A percentile compares a stretch with the other conserved stretches of the same genome.
Conservation (phyloP, 2,888 invertebrate species). For the Lagria hirta region DNA sequence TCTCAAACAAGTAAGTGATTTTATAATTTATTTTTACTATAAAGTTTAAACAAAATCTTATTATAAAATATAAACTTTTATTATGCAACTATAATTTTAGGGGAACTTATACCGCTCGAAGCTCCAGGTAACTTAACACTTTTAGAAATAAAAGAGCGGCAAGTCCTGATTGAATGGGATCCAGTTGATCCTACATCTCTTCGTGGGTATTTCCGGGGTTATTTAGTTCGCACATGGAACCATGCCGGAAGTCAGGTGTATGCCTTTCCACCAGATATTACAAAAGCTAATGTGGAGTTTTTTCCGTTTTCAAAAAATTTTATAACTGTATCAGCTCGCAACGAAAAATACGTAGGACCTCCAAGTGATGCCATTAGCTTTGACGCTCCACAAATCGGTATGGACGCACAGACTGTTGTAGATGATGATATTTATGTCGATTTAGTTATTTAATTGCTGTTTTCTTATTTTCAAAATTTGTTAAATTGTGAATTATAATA, state of each 20-base stretch:
- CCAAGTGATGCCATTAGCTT: slow-evolving; percentile 44
- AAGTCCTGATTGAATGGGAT: slow-evolving; percentile 43
- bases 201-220: slow-evolving; percentile 44
- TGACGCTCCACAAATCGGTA: slow-evolving; percentile 47
- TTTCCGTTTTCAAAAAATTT: slow-evolving; percentile 47
- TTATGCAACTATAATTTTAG: too few relatives aligned
- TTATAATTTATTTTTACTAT: too few relatives aligned
- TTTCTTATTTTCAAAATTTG: too few relatives aligned
- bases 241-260: slow-evolving; percentile 43
- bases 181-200: slow-evolving; percentile 38
- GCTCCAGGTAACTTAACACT: slow-evolving; percentile 43
- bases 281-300: slow-evolving; percentile 41
- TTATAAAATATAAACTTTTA: too few relatives aligned
- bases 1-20: too few relatives aligned
- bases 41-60: too few relatives aligned
- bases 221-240: slow-evolving; percentile 45
- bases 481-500: too few relatives aligned
- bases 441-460: too few relatives aligned
- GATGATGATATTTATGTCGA: slow-evolving; percentile 19
- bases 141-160: slow-evolving; percentile 38
- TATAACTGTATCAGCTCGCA: slow-evolving; percentile 43
- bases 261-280: slow-evolving; percentile 41
- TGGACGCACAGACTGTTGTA: not conserved
- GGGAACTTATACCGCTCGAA: slow-evolving; percentile 42
- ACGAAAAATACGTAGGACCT: slow-evolving; percentile 46